A percentile compares a stretch with the other conserved stretches of the same genome.
phyloP scores from a whole-genome alignment of 2,888 invertebrate genomes.

The Luffia ferchaultella region DNA sequence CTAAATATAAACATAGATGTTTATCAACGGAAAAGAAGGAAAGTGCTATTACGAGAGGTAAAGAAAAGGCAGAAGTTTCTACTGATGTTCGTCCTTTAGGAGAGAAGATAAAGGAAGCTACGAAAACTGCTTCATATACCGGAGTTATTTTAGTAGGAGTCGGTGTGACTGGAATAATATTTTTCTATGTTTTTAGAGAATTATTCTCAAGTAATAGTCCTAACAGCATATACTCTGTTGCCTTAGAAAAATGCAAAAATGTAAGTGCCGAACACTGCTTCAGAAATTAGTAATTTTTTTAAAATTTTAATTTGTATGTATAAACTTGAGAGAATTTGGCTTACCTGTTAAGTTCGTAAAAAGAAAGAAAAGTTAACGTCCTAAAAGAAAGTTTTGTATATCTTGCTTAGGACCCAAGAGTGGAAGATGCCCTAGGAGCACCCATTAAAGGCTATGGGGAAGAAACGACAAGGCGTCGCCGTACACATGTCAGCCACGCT shows the following conservation, averaged over 20 bases:
- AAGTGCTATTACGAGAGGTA: conserved; percentile 38
- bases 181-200: conserved; percentile 86
- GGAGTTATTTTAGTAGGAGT: conserved; percentile 83
- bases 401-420: conserved; percentile 74
- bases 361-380: too few relatives aligned
- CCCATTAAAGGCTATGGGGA: conserved; percentile 92
- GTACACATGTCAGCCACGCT: conserved; percentile 84
- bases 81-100: conserved; percentile 72
- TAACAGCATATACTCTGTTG: conserved; percentile 82
- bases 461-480: conserved; percentile 81
- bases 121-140: conserved; percentile 87
- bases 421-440: conserved; percentile 85
- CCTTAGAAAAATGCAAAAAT: conserved; percentile 77
- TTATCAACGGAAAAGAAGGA: conserved; percentile 34
- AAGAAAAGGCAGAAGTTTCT: conserved; percentile 46
- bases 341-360: too few relatives aligned
- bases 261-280: conserved; percentile 41
- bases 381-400: too few relatives aligned
- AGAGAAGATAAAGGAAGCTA: conserved; percentile 87
- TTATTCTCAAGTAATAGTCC: conserved; percentile 89
- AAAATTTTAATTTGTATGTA: too few relatives aligned
- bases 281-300: too few relatives aligned
- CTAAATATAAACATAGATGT: conserved; percentile 27
- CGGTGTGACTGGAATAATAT: conserved; percentile 82
- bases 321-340: too few relatives aligned